Percentiles rank a stretch among this genome's conserved stretches.
Conservation (phyloP, 1,140 invertebrate genomes). For the silkworm (Bombyx mori) region DNA sequence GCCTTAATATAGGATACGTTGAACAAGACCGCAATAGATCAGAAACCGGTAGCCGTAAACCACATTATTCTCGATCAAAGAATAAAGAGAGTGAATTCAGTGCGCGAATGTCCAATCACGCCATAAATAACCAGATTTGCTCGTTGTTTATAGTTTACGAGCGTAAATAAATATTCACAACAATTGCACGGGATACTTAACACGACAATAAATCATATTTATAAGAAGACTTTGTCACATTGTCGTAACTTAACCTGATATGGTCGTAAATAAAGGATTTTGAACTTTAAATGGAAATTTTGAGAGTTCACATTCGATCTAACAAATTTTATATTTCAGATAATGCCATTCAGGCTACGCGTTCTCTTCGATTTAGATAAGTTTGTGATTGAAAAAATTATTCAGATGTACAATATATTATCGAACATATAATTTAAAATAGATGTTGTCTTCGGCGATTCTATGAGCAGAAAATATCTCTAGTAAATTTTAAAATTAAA, state of each 20-base stretch:
- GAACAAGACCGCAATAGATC: not conserved
- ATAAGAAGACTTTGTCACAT: slow-evolving; percentile 67
- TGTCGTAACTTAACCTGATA: slow-evolving; percentile 35
- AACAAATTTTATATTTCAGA: not conserved
- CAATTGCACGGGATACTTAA: slow-evolving; percentile 68
- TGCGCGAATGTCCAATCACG: slow-evolving; percentile 57
- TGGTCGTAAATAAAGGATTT: slow-evolving; percentile 20
- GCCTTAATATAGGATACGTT: not conserved
- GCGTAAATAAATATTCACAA: slow-evolving; percentile 65
- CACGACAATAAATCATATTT: slow-evolving; percentile 64
- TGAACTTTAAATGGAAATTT: slow-evolving; percentile 24
- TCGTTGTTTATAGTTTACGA: slow-evolving; percentile 66
- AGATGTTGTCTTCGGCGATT: no score
- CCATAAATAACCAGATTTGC: slow-evolving; percentile 67
- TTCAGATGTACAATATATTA: no score
- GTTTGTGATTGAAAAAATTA: slow-evolving; percentile 25
- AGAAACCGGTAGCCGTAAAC: not conserved
- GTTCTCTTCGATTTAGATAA: slow-evolving; percentile 14
- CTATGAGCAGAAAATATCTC: no score
- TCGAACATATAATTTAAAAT: no score
- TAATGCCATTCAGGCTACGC: not conserved
- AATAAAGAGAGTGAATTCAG: slow-evolving; percentile 35
- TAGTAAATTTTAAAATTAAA: not conserved
- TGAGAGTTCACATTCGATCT: not conserved
- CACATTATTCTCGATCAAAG: slow-evolving; percentile 4